Base-by-base conservation (phyloP, 2,888 invertebrate species). In the Dasysyrphus tricinctus region DNA sequence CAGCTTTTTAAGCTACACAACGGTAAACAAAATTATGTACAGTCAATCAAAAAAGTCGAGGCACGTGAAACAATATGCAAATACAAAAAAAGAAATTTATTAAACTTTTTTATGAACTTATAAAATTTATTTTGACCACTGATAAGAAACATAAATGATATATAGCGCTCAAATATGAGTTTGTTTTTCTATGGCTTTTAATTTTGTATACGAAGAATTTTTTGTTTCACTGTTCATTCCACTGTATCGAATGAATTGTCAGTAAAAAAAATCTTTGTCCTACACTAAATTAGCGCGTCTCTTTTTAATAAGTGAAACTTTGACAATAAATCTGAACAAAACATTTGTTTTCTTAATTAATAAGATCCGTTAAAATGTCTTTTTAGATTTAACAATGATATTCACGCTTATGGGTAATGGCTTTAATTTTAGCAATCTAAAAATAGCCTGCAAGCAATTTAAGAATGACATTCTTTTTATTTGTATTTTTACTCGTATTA, bases 381-480 rank as follows among this genome's bases (percentile, higher is more conserved):
- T 19, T 49, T 19, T 49, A 19, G 34, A 34, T 19, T 11, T 19
- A 37, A n/a, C 3, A 61, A 14, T 61, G 24, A 11, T 32, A 12
- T 47, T 65, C 69, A 69, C 39, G 69, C 51, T 39, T 9, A 12
- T 19, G 9, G 37, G 24, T 51, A 69, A n/a, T 69, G 51, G 24
- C 39, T 69, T 51, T 54, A 69, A 69, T 69, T 69, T 69, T 69
- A 51, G 69, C 34, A 37, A 37, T 69, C 69, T 69, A 69, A 69
- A 69, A 51, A 69, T 69, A 69, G n/a, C 34, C 5, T 2, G 24
- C 51, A 39, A 29, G n/a, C 2, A 51, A 54, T 37, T 51, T 44
- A 0, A 44, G 19, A 32, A 37, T 51, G 14, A 24, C 24, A 37
- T 16, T 47, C 2, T 19, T 34, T 57, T 19, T 19, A 34, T 59